These are phyloP conservation scores for Scaptomyza parva DNA, from an alignment of 2,888 invertebrate genomes.

Conservation along the genomic window DNA sequence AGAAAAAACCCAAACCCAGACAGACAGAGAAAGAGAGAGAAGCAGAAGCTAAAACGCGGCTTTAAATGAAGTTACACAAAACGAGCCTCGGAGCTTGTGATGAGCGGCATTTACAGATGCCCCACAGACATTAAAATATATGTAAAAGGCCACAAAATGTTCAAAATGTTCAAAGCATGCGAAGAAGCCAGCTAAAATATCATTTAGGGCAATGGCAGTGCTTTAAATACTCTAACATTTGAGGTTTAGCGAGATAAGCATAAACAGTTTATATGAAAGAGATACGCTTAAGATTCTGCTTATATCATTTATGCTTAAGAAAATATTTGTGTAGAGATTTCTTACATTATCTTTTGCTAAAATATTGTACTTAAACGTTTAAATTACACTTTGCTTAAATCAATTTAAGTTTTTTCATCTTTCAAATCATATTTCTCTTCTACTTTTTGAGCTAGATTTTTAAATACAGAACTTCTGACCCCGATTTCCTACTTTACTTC, in stretches of 20 bases:
- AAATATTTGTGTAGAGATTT: no score
- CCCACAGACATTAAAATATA: slow-evolving; percentile 69
- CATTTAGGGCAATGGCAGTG: slow-evolving; percentile 5
- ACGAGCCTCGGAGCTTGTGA: slow-evolving; percentile 56
- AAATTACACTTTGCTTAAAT: no score
- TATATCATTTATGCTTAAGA: no score
- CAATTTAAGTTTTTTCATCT: no score
- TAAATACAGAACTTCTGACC: no score
- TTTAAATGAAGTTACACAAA: slow-evolving; percentile 57
- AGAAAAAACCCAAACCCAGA: slow-evolving; percentile 15
- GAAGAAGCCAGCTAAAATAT: slow-evolving; percentile 13
- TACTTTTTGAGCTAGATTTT: no score
- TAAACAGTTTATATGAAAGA: background rate
- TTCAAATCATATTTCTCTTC: no score
- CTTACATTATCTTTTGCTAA: no score
- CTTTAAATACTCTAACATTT: slow-evolving; percentile 31
- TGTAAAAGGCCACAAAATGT: slow-evolving; percentile 72
- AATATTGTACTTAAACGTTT: no score
- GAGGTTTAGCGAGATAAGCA: no score
- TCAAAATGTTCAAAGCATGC: slow-evolving; percentile 18
- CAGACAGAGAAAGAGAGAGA: slow-evolving; percentile 15
- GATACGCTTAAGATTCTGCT: no score
- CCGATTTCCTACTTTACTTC: no score
- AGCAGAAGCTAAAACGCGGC: slow-evolving; percentile 54
- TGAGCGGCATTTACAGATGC: slow-evolving; percentile 73